phyloP scores from a whole-genome alignment of 2,797 vertebrate genomes.

The Hirundo rustica region DNA sequence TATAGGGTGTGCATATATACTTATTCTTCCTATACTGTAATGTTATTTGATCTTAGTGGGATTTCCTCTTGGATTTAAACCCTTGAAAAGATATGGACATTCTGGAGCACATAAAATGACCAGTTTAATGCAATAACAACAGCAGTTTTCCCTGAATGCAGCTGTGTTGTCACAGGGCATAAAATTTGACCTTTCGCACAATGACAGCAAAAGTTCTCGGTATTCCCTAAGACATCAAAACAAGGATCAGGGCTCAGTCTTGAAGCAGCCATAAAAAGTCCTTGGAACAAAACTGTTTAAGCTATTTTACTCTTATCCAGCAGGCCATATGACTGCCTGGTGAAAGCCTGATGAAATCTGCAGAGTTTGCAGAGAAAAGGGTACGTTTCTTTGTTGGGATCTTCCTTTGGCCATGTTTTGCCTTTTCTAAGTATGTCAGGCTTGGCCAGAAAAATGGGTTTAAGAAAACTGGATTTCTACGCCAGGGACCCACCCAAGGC shows the following conservation, averaged over 20 bases:
- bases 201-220: neutral
- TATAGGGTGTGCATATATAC: neutral
- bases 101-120: neutral
- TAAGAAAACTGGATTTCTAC: neutral
- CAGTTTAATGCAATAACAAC: conserved; percentile 4
- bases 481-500: neutral
- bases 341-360: neutral
- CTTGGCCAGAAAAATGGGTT: neutral
- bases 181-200: neutral
- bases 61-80: conserved; percentile 29
- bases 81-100: neutral
- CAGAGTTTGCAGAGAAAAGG: neutral
- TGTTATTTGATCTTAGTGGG: conserved; percentile 1
- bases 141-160: neutral
- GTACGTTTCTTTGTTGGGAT: neutral
- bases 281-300: neutral
- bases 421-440: neutral
- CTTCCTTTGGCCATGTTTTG: neutral
- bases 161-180: neutral
- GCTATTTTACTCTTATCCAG: neutral
- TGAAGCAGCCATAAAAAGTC: neutral
- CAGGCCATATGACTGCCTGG: accelerated
- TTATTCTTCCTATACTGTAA: neutral
- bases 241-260: neutral
- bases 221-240: neutral